Base-by-base conservation (phyloP, 2,797 vertebrate species). In the Chelon auratus region DNA sequence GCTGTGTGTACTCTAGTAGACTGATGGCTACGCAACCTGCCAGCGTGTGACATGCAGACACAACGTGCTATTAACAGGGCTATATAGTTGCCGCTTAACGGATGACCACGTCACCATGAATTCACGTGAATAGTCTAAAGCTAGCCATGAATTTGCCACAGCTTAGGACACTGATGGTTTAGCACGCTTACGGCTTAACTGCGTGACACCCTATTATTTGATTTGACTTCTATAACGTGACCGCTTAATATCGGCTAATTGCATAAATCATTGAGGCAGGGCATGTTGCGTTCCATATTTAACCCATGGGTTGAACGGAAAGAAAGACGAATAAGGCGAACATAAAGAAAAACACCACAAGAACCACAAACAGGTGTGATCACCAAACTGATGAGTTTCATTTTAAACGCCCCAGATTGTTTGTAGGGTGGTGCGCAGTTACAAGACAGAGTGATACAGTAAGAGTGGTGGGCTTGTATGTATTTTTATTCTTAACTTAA, bases 21-120 rank as follows among this genome's bases (percentile, higher is more conserved):
- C 42, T 40, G 70, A 65, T 43, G 57, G 54, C 64, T 62, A 22
- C 58, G 68, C 36, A 56, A 69, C 64, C 55, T 75, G 54, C n/a
- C 4, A n/a, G 43, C 9, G 24, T 56, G 43, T 65, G 62, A 87
- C 59, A 66, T 42, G 40, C 1, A 80, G 78, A 80, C 78, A 68
- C 36, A 80, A 80, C 68, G 86, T 39, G 42, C 6, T 20, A 56
- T 80, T 68, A 78, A 54, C 12, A 52, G 48, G 57, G 42, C 14
- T n/a, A 17, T 22, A 22, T 1, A 43, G 20, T 1, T 22, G 43
- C 9, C 10, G 33, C 42, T 40, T 36, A 37, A 47, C 40, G 37
- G 18, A 18, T 40, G 52, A 18, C 20, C 4, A 43, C 11, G 13
- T 3, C 2, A 51, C 6, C 6, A 22, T 30, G 42, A 24, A 37